Evolutionary conservation across 2,113 vertebrate genomes (phyloP).

Genomic region (Lasiurus borealis): DNA sequence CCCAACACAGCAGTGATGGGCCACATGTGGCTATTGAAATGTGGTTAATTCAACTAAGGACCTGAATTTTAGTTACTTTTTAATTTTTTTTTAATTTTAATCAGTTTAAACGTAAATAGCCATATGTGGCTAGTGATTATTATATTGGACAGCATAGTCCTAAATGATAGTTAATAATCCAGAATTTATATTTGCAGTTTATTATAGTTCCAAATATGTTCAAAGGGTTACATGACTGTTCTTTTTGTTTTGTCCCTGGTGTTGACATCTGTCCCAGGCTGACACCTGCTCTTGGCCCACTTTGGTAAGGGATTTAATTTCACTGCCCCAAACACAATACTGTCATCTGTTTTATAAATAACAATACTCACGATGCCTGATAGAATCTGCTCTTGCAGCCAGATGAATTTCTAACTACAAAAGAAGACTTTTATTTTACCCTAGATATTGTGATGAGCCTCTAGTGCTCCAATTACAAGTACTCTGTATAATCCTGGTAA

Average conservation of each 20-base stretch:
- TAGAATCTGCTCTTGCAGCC: slow-evolving; percentile 62
- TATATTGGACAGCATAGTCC: not conserved
- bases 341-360: slow-evolving; percentile 69
- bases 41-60: not conserved
- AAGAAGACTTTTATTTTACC: slow-evolving; percentile 1
- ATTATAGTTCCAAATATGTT: not conserved
- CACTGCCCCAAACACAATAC: slow-evolving; percentile 66
- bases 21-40: not conserved
- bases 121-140: not conserved
- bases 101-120: slow-evolving; percentile 21
- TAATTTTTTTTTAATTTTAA: not conserved
- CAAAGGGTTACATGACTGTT: not conserved
- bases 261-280: slow-evolving; percentile 9
- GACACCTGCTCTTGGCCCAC: slow-evolving; percentile 65
- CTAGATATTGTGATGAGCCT: slow-evolving; percentile 5
- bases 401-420: slow-evolving; percentile 43
- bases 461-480: slow-evolving; percentile 3
- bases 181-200: not conserved
- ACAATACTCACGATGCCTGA: not conserved
- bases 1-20: not conserved
- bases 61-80: not conserved
- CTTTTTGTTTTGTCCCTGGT: not conserved
- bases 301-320: slow-evolving; percentile 64
- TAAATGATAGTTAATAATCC: not conserved
- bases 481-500: slow-evolving; percentile 41